Conservation (phyloP, 2,113 vertebrate species). For the Sceloporus tristichus region DNA sequence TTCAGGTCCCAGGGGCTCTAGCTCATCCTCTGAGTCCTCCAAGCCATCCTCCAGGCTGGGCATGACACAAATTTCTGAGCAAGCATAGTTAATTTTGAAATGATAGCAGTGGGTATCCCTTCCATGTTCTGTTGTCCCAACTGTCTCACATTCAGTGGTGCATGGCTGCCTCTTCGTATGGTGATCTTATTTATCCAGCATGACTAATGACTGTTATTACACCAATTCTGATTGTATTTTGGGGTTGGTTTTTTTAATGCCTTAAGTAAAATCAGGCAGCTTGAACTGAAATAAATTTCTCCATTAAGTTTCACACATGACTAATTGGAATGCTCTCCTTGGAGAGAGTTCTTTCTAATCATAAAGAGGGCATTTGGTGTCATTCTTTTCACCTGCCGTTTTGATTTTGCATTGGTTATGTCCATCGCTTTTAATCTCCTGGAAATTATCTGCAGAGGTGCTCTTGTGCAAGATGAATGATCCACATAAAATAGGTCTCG, state of each 20-base stretch:
- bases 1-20: too few species aligned
- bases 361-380: not conserved
- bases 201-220: not conserved
- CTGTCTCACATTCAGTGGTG: too few species aligned
- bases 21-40: too few species aligned
- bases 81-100: too few species aligned
- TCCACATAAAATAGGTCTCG: not conserved
- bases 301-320: not conserved
- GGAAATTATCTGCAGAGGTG: not conserved
- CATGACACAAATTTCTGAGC: too few species aligned
- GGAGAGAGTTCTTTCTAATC: not conserved
- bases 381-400: not conserved
- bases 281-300: constrained; percentile 3
- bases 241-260: not conserved
- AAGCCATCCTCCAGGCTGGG: too few species aligned
- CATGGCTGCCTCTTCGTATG: too few species aligned
- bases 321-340: not conserved
- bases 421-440: not conserved
- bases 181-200: not conserved
- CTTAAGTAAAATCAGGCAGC: not conserved
- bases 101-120: too few species aligned
- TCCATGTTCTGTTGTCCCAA: too few species aligned
- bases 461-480: not conserved
- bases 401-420: not conserved
- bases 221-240: not conserved